Evolutionary conservation across 2,888 invertebrate species (phyloP).

Genomic region (Pantelozetes paolii): DNA sequence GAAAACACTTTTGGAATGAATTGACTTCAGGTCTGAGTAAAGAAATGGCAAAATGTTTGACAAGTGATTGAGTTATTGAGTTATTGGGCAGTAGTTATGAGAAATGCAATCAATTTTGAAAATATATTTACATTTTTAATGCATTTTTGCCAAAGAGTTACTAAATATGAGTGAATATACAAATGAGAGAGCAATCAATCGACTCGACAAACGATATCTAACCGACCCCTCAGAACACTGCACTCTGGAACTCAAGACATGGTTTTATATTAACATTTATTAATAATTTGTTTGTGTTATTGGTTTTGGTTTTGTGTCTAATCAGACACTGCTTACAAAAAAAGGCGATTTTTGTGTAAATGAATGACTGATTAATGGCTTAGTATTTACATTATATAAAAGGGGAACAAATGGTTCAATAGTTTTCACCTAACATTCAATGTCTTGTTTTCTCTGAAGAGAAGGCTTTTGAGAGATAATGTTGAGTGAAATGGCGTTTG

Average conservation of each 20-base stretch:
- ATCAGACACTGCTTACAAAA: conserved; percentile 15
- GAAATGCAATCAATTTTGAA: not conserved
- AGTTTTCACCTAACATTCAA: conserved; percentile 16
- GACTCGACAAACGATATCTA: too few relatives aligned
- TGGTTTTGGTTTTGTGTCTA: not conserved
- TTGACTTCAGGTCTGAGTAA: not conserved
- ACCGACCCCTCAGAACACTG: conserved; percentile 32
- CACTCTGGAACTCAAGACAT: conserved; percentile 19
- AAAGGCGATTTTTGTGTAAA: conserved; percentile 28
- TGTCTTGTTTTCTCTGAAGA: not conserved
- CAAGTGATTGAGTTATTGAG: conserved; percentile 2
- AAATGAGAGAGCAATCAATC: conserved; percentile 9
- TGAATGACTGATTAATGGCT: conserved; percentile 21
- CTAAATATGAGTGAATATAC: conserved; percentile 22
- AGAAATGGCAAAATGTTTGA: not conserved
- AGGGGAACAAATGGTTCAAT: conserved; percentile 6
- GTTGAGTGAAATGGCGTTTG: conserved; percentile 8
- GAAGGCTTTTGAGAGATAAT: conserved; percentile 3
- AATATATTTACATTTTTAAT: not conserved
- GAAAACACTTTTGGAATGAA: not conserved
- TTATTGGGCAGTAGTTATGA: not conserved
- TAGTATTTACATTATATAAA: conserved; percentile 13
- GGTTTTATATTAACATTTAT: conserved; percentile 18
- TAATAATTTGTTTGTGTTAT: conserved; percentile 25
- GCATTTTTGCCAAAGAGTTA: not conserved